These are phyloP conservation scores for Dryas iulia DNA, from an alignment of 1,140 invertebrate species.

Conservation along the genomic window DNA sequence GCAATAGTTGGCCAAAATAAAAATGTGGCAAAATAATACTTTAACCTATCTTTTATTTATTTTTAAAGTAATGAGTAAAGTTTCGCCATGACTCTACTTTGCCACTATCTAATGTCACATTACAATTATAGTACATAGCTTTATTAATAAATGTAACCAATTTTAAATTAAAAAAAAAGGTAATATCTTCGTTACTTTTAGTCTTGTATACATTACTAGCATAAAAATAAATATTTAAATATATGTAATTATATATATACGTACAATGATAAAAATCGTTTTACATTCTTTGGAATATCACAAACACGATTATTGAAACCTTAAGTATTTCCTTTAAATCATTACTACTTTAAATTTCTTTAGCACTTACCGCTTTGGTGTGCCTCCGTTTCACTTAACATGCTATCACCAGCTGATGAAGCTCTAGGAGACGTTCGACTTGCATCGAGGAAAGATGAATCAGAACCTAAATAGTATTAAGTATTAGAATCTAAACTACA, in stretches of 20 bases:
- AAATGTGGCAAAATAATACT: constrained; percentile 70
- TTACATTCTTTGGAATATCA: neutral
- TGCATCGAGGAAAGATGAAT: constrained; percentile 69
- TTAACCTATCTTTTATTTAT: constrained; percentile 51
- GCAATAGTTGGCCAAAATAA: constrained; percentile 65
- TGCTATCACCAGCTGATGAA: constrained; percentile 71
- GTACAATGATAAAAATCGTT: neutral
- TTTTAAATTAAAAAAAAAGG: neutral
- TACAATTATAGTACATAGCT: constrained; percentile 11
- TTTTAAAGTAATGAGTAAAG: constrained; percentile 68
- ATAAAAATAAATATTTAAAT: neutral
- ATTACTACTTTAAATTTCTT: neutral
- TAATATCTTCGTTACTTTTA: neutral
- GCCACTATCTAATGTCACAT: constrained; percentile 65
- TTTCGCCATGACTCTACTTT: constrained; percentile 79
- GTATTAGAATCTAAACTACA: constrained; percentile 11
- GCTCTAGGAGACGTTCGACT: constrained; percentile 70
- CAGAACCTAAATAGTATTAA: constrained; percentile 58
- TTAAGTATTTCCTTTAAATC: too few relatives aligned
- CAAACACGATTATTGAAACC: neutral
- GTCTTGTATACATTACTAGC: neutral
- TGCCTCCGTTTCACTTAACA: constrained; percentile 73
- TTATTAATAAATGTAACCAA: constrained; percentile 3
- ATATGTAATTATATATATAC: neutral
- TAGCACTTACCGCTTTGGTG: constrained; percentile 74